Evolutionary conservation across 2,888 invertebrate genomes (phyloP).

Genomic region (Dicroscelio sp.): DNA sequence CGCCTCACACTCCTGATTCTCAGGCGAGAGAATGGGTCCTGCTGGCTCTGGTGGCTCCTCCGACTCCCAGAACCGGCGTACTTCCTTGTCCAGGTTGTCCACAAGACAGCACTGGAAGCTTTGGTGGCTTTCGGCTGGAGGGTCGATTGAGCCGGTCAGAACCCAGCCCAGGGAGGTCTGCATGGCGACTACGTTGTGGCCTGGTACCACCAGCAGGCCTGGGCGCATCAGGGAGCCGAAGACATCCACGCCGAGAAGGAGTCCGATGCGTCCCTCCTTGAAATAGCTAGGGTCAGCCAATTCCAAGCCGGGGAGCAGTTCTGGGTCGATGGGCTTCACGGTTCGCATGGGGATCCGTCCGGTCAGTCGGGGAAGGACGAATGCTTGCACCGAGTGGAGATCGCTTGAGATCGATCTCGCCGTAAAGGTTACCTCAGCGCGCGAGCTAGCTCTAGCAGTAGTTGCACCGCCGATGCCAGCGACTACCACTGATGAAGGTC

Average conservation of each 20-base stretch:
- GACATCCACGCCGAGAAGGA: constrained; percentile 2
- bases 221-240: not conserved
- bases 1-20: not conserved
- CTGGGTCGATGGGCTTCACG: not conserved
- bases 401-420: not conserved
- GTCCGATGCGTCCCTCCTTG: not conserved
- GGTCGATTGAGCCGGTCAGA: not conserved
- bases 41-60: not conserved
- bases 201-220: not conserved
- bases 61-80: not conserved
- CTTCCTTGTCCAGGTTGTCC: not conserved
- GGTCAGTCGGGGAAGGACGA: not conserved
- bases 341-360: not conserved
- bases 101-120: not conserved
- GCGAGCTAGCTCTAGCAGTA: no score
- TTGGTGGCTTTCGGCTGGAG: not conserved
- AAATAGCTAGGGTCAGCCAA: constrained; percentile 14
- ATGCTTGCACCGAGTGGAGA: not conserved
- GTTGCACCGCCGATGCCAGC: not conserved
- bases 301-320: not conserved
- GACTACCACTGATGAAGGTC: not conserved
- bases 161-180: constrained; percentile 19
- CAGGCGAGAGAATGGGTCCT: not conserved
- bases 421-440: not conserved
- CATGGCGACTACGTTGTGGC: not conserved